phyloP scores from a whole-genome alignment of 1,140 invertebrate genomes.

The Formica selysi region DNA sequence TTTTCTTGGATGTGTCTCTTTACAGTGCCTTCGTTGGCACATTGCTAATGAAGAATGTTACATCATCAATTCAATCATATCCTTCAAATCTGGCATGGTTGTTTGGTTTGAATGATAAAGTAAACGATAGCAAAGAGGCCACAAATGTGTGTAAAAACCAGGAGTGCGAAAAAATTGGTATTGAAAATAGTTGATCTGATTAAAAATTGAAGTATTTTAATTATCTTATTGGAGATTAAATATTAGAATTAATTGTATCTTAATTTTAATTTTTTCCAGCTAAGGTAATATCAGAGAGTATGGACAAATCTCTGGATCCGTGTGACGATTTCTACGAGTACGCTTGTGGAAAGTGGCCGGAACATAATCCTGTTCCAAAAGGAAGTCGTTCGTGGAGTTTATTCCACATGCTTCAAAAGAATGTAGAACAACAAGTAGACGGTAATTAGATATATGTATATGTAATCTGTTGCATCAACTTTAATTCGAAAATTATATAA shows the following conservation, averaged over 20 bases:
- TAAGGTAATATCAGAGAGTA: conserved; percentile 30
- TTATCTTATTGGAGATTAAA: not conserved
- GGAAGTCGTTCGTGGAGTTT: conserved; percentile 4
- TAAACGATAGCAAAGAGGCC: not conserved
- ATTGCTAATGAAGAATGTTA: not conserved
- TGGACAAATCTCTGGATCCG: conserved; percentile 55
- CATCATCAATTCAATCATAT: not conserved
- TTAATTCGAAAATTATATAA: not conserved
- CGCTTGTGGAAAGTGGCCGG: conserved; percentile 62
- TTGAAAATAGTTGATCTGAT: not conserved
- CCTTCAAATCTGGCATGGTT: conserved; percentile 35
- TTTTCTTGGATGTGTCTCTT: not conserved
- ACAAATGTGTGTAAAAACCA: conserved; percentile 33
- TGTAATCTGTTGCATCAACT: not conserved
- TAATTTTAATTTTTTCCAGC: conserved; percentile 9
- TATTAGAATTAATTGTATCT: not conserved
- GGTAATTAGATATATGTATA: not conserved
- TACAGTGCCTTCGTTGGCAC: conserved; percentile 42
- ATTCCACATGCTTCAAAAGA: conserved; percentile 8
- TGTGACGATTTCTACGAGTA: conserved; percentile 70
- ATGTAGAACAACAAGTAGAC: not conserved
- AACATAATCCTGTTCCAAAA: conserved; percentile 30
- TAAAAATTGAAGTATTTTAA: too few species aligned
- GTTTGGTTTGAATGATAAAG: conserved; percentile 8
- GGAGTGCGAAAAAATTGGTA: conserved; percentile 65